A percentile compares a stretch with the other conserved stretches of the same genome.
phyloP scores from a whole-genome alignment of 2,888 invertebrate genomes.

The Hetaerina titia region DNA sequence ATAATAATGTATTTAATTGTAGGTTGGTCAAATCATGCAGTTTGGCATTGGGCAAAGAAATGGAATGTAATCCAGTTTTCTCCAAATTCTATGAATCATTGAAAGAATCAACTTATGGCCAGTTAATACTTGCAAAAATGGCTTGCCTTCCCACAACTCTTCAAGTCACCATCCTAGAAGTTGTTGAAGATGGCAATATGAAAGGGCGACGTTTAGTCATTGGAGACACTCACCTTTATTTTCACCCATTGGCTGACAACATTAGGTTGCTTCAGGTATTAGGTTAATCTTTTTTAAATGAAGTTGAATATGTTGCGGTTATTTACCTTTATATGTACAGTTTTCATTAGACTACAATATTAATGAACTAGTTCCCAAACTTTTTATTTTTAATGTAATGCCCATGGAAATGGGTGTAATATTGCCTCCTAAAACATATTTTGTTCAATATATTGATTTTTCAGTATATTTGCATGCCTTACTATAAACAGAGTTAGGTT shows the following conservation, averaged over 20 bases:
- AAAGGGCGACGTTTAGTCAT: slow-evolving; percentile 78
- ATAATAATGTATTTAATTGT: slow-evolving; percentile 69
- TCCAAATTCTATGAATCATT: slow-evolving; percentile 79
- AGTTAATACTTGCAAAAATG: neutral
- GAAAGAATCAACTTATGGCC: neutral
- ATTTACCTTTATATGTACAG: no score
- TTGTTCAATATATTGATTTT: no score
- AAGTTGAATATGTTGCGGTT: no score
- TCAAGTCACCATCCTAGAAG: slow-evolving; percentile 80
- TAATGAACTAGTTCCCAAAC: no score
- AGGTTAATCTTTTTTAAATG: no score
- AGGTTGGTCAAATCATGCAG: slow-evolving; percentile 79
- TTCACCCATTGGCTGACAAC: slow-evolving; percentile 94
- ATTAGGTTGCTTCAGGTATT: slow-evolving; percentile 92
- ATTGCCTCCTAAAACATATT: no score
- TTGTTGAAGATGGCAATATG: slow-evolving; percentile 77
- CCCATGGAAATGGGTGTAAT: no score
- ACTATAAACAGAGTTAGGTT: no score
- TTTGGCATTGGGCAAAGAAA: slow-evolving; percentile 82
- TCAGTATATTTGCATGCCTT: no score
- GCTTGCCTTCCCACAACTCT: slow-evolving; percentile 68
- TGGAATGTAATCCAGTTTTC: slow-evolving; percentile 80
- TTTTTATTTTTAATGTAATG: no score
- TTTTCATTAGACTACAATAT: no score
- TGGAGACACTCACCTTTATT: slow-evolving; percentile 96